These are phyloP conservation scores for Pollenia labialis DNA, from an alignment of 2,888 invertebrate genomes.

Conservation along the genomic window DNA sequence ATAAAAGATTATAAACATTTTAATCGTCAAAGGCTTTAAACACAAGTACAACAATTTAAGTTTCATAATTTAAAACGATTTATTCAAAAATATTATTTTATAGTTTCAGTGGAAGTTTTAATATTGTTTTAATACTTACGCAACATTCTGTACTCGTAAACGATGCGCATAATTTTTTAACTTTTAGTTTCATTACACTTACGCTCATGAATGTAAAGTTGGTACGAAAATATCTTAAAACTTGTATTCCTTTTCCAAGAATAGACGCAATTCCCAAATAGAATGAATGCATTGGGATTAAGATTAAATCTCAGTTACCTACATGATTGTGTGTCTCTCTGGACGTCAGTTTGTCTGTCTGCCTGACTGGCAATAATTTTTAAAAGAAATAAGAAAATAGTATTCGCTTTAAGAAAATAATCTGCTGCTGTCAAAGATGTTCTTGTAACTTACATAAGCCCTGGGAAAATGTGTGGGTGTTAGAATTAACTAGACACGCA, in stretches of 20 bases:
- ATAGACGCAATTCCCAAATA: conserved; percentile 33
- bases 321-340: conserved; percentile 40
- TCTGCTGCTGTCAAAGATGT: conserved; percentile 60
- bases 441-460: conserved; percentile 41
- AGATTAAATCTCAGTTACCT: conserved; percentile 62
- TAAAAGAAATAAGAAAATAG: conserved; percentile 21
- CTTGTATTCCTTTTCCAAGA: conserved; percentile 36
- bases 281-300: conserved; percentile 39
- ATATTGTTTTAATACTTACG: neutral
- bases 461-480: conserved; percentile 72
- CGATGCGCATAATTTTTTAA: neutral
- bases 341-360: conserved; percentile 54
- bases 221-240: neutral
- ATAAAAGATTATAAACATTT: neutral
- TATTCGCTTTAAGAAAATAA: conserved; percentile 17
- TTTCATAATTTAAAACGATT: no score
- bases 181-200: conserved; percentile 48
- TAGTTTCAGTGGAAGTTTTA: no score
- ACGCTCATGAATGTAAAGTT: neutral
- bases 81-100: no score
- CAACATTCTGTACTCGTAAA: neutral
- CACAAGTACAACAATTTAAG: no score
- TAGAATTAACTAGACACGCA: conserved; percentile 55
- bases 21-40: no score
- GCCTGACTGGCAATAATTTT: neutral